A percentile compares a stretch with the other conserved stretches of the same genome.
Conservation (phyloP, 2,888 invertebrate species). For the Amblyteles armatorius region DNA sequence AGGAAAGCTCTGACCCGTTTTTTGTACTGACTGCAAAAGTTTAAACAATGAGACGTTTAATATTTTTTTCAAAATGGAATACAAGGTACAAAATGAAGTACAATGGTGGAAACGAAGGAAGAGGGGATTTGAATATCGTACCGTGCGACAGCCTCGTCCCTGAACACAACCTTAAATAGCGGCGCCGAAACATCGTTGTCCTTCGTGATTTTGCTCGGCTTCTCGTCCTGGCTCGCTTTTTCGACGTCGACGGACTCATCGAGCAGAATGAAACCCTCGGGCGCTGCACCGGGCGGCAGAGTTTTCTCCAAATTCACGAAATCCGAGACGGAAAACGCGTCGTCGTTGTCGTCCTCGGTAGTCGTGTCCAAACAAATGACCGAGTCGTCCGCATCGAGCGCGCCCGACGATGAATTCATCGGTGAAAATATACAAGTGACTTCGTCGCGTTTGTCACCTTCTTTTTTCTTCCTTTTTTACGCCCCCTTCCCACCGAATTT, state of each 20-base stretch:
- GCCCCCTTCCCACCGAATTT: not conserved
- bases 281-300: conserved; percentile 74
- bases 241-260: conserved; percentile 68
- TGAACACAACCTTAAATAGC: conserved; percentile 80
- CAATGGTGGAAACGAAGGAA: conserved; percentile 34
- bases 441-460: not conserved
- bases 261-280: conserved; percentile 71
- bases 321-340: conserved; percentile 55
- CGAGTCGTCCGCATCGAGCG: conserved; percentile 47
- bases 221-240: conserved; percentile 16
- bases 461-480: no score
- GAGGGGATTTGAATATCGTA: conserved; percentile 68
- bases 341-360: conserved; percentile 57
- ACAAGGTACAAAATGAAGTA: not conserved
- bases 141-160: conserved; percentile 77
- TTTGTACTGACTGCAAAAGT: conserved; percentile 73
- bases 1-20: conserved; percentile 74
- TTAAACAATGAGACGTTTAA: conserved; percentile 13
- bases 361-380: conserved; percentile 71
- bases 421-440: not conserved
- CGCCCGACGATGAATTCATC: conserved; percentile 49
- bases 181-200: conserved; percentile 68
- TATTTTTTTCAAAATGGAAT: no score
- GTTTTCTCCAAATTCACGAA: conserved; percentile 64
- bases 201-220: conserved; percentile 34